A percentile compares a stretch with the other conserved stretches of the same genome.
Conservation (phyloP, 2,113 vertebrate species). For the Daphoenositta chrysoptera region DNA sequence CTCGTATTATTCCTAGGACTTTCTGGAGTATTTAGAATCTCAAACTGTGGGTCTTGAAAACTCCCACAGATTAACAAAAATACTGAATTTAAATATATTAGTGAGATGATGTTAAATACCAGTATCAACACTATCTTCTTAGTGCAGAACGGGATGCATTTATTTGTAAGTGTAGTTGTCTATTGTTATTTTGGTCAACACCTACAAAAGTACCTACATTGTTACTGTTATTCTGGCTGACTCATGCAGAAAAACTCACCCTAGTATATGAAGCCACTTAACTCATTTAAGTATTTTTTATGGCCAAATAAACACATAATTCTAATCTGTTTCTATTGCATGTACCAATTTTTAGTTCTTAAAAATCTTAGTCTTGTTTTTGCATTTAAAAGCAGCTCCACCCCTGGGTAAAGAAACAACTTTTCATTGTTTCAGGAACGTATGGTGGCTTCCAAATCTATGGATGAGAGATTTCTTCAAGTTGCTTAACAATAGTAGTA, state of each 20-base stretch:
- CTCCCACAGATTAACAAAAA: not conserved
- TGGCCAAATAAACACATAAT: not conserved
- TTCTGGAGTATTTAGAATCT: not conserved
- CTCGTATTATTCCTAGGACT: not conserved
- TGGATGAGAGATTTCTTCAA: not conserved
- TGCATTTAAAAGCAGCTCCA: not conserved
- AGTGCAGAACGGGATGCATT: rapidly evolving
- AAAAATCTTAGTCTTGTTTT: not conserved
- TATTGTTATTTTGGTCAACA: not conserved
- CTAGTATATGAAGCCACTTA: not conserved
- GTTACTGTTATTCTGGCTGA: not conserved
- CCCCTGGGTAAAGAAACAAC: not conserved
- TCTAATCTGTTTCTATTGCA: not conserved
- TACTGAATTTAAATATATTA: not conserved
- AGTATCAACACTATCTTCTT: not conserved
- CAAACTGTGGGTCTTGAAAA: not conserved
- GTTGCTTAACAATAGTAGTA: not conserved
- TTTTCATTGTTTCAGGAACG: not conserved
- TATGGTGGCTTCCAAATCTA: not conserved
- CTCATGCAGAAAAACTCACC: not conserved
- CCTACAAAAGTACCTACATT: not conserved
- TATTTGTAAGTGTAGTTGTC: not conserved
- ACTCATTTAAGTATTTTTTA: not conserved
- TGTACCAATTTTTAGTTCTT: not conserved
- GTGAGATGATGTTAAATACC: not conserved